These are phyloP conservation scores for Sebastes minor DNA, from an alignment of 2,797 vertebrate species.

Conservation along the genomic window DNA sequence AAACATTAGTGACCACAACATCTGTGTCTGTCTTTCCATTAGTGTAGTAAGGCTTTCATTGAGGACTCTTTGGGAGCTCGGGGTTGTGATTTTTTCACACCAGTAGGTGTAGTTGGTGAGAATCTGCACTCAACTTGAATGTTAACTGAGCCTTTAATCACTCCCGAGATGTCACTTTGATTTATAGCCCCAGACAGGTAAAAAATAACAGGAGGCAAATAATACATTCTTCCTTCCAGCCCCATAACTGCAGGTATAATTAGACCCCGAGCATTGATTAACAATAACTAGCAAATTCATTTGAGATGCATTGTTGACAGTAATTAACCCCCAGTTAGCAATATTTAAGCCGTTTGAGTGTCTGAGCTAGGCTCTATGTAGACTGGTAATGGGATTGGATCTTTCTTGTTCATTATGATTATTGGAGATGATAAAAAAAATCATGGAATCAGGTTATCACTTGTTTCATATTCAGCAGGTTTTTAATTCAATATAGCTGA, in stretches of 20 bases:
- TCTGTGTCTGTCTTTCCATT: background rate
- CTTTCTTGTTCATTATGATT: background rate
- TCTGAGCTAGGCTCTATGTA: background rate
- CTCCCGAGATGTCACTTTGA: constrained; percentile 49
- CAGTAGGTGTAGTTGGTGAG: background rate
- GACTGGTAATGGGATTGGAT: background rate
- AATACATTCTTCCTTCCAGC: constrained; percentile 47
- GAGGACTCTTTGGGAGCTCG: background rate
- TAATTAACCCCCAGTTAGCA: constrained; percentile 60
- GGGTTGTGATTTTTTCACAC: background rate
- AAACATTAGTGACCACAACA: background rate
- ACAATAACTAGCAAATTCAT: constrained; percentile 45
- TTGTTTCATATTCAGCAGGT: background rate
- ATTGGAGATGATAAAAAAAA: background rate
- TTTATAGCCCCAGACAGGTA: constrained; percentile 54
- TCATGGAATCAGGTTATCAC: background rate
- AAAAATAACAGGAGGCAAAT: constrained; percentile 57
- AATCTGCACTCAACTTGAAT: background rate
- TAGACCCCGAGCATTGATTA: constrained; percentile 66
- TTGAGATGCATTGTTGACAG: constrained; percentile 48
- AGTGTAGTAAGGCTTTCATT: constrained; percentile 9
- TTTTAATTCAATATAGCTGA: background rate
- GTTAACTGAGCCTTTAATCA: constrained; percentile 36
- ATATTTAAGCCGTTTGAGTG: constrained; percentile 37
- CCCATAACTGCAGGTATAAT: constrained; percentile 55